These are phyloP conservation scores for Syrrhaptes paradoxus DNA, from an alignment of 2,113 vertebrate genomes.

Conservation along the genomic window DNA sequence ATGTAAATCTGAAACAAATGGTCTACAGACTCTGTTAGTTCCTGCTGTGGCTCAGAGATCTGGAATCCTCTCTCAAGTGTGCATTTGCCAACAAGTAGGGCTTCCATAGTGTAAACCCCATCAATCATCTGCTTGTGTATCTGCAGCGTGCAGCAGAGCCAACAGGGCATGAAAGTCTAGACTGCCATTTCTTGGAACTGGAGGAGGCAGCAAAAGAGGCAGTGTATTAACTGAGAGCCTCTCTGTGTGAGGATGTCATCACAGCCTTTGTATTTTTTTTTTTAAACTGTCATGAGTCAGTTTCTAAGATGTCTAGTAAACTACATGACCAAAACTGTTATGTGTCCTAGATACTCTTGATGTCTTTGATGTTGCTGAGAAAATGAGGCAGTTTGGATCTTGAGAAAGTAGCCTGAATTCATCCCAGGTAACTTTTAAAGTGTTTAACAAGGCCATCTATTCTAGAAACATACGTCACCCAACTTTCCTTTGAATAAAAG, in stretches of 20 bases:
- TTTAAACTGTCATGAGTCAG: not conserved
- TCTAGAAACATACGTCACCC: not conserved
- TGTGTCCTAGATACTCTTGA: not conserved
- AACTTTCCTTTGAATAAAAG: not conserved
- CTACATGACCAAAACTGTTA: not conserved
- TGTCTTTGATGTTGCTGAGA: not conserved
- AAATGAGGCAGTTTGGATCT: not conserved
- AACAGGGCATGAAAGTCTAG: conserved; percentile 31
- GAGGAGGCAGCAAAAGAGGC: not conserved
- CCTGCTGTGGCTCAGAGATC: not conserved
- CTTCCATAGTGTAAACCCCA: not conserved
- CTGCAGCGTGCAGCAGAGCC: not conserved
- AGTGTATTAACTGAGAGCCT: not conserved
- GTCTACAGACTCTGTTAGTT: not conserved
- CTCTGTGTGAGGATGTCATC: not conserved
- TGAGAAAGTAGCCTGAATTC: not conserved
- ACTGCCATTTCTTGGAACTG: not conserved
- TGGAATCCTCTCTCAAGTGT: not conserved
- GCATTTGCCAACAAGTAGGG: not conserved
- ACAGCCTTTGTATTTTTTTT: not conserved
- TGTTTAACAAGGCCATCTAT: not conserved
- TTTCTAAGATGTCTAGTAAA: not conserved
- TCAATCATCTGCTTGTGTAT: conserved; percentile 42
- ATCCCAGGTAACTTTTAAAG: not conserved
- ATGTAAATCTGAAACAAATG: not conserved